Evolutionary conservation across 2,113 vertebrate genomes (phyloP), one percentile per base, ranked within the genome.

Genomic region (Rhadina sibilatrix): DNA sequence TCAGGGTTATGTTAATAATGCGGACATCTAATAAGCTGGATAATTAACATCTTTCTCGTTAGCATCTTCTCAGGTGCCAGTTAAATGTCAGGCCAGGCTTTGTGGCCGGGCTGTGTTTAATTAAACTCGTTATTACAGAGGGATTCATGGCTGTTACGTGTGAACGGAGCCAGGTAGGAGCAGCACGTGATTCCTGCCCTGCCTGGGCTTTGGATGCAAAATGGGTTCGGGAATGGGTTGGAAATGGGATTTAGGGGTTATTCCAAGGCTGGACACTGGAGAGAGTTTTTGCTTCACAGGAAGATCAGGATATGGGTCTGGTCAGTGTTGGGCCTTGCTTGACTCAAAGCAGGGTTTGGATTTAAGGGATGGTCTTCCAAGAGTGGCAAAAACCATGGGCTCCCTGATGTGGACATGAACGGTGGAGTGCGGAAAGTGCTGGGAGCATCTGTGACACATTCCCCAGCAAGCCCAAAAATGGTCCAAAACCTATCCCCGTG

Each of bases 1-100:
- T 57, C 93, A 91, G 96, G 94, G 95, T 96, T 96, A 96, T 96
- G 96, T 90, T 97, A 97, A 96, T 96, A 95, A 94, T 5, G 88
- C 0, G 38, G 94, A 61, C 89, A 53, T 80, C 93, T 96, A 96
- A 97, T 97, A 96, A 97, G 88, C 60, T 68, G 95, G 83, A 24
- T 97, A 96, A 97, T 97, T 97, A 97, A 94, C 69, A 27, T 52
- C 83, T 38, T 92, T 52, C 94, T 96, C 12, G 69, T 96, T 96
- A 96, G 93, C 78, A 47, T 75, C 91, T 90, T 83, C 77, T 88
- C 69, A 74, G 74, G 42, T 90, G 96, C 70, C 83, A 65, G 75
- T 85, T 79, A 93, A 84, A 63, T 52, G 49, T 81, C 83, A 78
- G 70, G 81, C 57, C 68, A 25, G 66, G 25, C 49, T 88, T 63